Conservation (phyloP, 2,797 vertebrate genomes). For the Brachyalestes nurse region DNA sequence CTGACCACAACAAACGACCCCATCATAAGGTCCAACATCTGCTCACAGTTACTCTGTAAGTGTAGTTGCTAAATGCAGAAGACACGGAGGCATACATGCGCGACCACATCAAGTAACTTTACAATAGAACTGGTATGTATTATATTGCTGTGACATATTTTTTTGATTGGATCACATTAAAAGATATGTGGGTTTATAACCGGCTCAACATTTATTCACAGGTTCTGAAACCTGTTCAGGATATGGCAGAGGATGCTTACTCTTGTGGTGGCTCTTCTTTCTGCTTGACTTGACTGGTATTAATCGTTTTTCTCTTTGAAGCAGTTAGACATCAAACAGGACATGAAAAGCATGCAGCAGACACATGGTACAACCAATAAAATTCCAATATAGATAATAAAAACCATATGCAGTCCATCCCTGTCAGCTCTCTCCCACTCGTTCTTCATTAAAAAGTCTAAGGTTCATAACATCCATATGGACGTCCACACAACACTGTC, state of each 20-base stretch:
- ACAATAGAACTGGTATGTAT: background rate
- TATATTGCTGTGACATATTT: background rate
- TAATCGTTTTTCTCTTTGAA: slow-evolving; percentile 9
- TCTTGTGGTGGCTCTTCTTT: background rate
- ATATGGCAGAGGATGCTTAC: background rate
- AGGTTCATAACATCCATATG: background rate
- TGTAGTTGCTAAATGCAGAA: background rate
- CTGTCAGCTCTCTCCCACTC: background rate
- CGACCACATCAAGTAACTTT: background rate
- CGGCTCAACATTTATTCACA: background rate
- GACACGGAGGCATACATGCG: background rate
- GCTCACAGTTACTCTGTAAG: background rate
- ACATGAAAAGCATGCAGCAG: slow-evolving; percentile 8
- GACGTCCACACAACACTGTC: too few relatives aligned
- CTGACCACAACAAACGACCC: background rate
- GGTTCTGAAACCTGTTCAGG: background rate
- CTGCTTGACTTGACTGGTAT: slow-evolving; percentile 9
- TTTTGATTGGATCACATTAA: background rate
- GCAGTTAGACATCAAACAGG: slow-evolving; percentile 27
- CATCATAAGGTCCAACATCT: background rate
- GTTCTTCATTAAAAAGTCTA: too few relatives aligned
- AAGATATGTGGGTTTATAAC: background rate
- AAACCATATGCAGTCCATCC: slow-evolving; percentile 22
- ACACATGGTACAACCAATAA: slow-evolving; percentile 25
- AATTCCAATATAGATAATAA: slow-evolving; percentile 18